phyloP scores from a whole-genome alignment of 2,888 invertebrate species.

The Habroteleia sp. region DNA sequence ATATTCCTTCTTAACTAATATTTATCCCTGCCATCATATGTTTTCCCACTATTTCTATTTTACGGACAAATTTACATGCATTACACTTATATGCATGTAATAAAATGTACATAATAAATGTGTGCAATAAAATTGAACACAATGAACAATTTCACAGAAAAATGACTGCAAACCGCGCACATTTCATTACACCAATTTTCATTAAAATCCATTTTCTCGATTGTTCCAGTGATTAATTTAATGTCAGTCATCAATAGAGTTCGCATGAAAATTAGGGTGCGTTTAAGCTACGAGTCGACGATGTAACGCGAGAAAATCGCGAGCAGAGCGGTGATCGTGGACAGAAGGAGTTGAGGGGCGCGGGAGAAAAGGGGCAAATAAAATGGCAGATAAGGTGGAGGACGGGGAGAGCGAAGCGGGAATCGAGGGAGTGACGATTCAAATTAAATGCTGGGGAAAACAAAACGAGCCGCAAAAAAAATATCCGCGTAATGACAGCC shows the following conservation, averaged over 20 bases:
- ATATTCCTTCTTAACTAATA: too few relatives aligned
- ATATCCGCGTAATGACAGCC: conserved; percentile 78
- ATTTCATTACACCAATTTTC: conserved; percentile 28
- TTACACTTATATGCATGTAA: too few relatives aligned
- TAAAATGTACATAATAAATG: too few relatives aligned
- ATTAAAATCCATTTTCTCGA: conserved; percentile 39
- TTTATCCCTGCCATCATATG: too few relatives aligned
- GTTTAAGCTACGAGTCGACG: conserved; percentile 36
- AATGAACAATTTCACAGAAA: conserved; percentile 2
- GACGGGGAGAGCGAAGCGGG: conserved; percentile 24
- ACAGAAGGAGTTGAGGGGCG: conserved; percentile 15
- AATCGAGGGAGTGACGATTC: conserved; percentile 71
- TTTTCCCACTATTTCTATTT: too few relatives aligned
- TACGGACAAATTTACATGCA: neutral
- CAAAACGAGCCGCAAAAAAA: conserved; percentile 71
- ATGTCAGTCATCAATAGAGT: conserved; percentile 36
- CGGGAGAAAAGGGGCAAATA: conserved; percentile 52
- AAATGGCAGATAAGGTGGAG: conserved; percentile 19
- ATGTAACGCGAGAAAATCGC: conserved; percentile 41
- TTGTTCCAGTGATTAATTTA: conserved; percentile 26
- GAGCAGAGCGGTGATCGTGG: conserved; percentile 20
- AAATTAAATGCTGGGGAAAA: conserved; percentile 76
- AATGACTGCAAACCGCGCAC: neutral
- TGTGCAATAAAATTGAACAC: too few relatives aligned
- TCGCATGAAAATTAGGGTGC: conserved; percentile 43